Conservation (phyloP, 2,888 invertebrate species). For the Aradus depressus region DNA sequence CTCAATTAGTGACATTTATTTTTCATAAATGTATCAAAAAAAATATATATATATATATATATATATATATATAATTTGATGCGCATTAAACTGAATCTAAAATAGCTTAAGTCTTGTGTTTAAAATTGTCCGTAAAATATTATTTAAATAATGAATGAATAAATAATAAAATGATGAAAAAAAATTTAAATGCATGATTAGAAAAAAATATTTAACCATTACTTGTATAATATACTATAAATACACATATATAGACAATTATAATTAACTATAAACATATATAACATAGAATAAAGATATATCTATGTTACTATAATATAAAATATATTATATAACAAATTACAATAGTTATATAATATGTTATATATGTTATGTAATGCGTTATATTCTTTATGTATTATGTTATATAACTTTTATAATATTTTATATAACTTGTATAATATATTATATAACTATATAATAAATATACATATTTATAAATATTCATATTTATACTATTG, state of each 20-base stretch:
- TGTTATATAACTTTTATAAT: neutral
- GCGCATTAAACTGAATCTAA: too few species aligned
- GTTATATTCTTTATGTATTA: too few species aligned
- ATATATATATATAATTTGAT: too few species aligned
- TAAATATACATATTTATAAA: conserved; percentile 5
- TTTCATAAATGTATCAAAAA: too few species aligned
- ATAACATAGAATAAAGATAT: conserved; percentile 6
- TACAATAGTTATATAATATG: too few species aligned
- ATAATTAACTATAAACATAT: conserved; percentile 15
- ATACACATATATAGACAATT: conserved; percentile 17
- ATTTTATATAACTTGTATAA: neutral
- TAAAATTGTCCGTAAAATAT: neutral
- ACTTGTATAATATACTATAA: conserved; percentile 3
- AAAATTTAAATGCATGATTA: conserved; percentile 9
- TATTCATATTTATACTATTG: neutral
- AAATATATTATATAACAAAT: too few species aligned
- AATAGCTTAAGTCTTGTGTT: too few species aligned
- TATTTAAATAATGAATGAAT: too few species aligned
- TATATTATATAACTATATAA: conserved; percentile 12
- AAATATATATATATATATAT: too few species aligned
- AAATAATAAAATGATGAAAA: conserved; percentile 13
- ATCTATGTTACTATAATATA: conserved; percentile 15
- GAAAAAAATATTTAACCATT: conserved; percentile 8
- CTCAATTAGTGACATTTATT: too few species aligned
- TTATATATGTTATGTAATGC: too few species aligned